Percentiles rank a stretch among this genome's conserved stretches.
Conservation (phyloP, 1,140 invertebrate genomes). For the Arion vulgaris region DNA sequence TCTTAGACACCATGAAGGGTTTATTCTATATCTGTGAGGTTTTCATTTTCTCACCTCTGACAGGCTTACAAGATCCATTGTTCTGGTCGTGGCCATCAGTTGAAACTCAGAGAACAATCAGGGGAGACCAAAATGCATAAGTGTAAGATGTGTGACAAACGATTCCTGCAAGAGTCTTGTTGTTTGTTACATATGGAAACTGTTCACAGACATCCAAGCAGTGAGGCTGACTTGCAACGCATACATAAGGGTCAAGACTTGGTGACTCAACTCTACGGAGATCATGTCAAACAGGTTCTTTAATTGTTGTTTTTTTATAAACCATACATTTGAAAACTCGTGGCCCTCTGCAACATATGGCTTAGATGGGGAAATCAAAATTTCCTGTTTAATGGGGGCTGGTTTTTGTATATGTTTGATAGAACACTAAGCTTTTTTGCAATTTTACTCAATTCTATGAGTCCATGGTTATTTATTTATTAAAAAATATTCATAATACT, state of each 20-base stretch:
- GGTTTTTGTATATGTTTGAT: too few species aligned
- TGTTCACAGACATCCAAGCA: slow-evolving; percentile 59
- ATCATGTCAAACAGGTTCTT: slow-evolving; percentile 52
- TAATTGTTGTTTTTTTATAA: background rate
- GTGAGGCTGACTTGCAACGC: slow-evolving; percentile 53
- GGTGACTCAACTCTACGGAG: slow-evolving; percentile 54
- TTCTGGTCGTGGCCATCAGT: slow-evolving; percentile 54
- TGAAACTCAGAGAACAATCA: slow-evolving; percentile 48
- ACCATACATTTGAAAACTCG: too few species aligned
- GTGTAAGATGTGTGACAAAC: slow-evolving; percentile 61
- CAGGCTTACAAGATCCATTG: slow-evolving; percentile 59
- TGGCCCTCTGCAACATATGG: too few species aligned
- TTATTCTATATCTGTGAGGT: too few species aligned
- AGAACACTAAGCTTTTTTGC: too few species aligned
- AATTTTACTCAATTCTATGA: too few species aligned
- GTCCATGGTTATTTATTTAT: too few species aligned
- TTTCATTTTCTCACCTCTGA: background rate
- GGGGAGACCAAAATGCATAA: slow-evolving; percentile 41
- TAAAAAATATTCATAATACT: too few species aligned
- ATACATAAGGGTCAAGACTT: slow-evolving; percentile 53
- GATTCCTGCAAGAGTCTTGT: slow-evolving; percentile 59
- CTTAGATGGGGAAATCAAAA: too few species aligned
- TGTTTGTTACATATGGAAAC: slow-evolving; percentile 63
- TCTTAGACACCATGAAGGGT: too few species aligned
- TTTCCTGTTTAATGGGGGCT: too few species aligned